Conservation (phyloP, 2,888 invertebrate species). For the Erannis defoliaria region DNA sequence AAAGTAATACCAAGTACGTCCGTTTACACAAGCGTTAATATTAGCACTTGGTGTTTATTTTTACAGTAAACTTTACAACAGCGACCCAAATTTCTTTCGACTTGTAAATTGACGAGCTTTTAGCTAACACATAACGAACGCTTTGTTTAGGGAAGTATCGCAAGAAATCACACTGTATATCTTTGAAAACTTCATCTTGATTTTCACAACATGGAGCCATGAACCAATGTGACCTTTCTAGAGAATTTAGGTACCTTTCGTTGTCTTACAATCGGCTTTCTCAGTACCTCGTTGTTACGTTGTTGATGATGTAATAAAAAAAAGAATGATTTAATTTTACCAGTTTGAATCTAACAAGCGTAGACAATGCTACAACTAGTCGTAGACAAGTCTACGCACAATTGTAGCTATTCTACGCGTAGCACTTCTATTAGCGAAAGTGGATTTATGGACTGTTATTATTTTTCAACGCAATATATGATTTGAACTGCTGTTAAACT, state of each 20-base stretch:
- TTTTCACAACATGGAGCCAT: no score
- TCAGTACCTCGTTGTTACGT: no score
- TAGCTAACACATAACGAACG: slow-evolving; percentile 5
- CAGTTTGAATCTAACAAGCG: neutral
- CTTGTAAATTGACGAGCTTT: slow-evolving; percentile 17
- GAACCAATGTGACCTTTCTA: no score
- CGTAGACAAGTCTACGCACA: slow-evolving; percentile 1
- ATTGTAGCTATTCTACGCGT: neutral
- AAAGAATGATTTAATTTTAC: no score
- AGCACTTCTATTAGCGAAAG: no score
- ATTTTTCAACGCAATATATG: no score
- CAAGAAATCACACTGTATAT: neutral
- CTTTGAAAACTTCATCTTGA: no score
- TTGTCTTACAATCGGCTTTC: no score
- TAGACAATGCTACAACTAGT: neutral
- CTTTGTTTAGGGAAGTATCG: neutral
- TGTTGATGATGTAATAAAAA: no score
- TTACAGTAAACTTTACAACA: slow-evolving; percentile 15
- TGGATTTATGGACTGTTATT: no score
- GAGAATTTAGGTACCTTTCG: no score
- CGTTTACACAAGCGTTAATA: neutral
- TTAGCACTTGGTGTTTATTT: slow-evolving; percentile 6
- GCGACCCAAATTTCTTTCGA: slow-evolving; percentile 10
- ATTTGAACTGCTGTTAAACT: no score
- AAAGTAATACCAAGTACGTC: neutral